Base-by-base conservation (phyloP, 2,113 vertebrate genomes). In the Hydrolagus affinis region DNA sequence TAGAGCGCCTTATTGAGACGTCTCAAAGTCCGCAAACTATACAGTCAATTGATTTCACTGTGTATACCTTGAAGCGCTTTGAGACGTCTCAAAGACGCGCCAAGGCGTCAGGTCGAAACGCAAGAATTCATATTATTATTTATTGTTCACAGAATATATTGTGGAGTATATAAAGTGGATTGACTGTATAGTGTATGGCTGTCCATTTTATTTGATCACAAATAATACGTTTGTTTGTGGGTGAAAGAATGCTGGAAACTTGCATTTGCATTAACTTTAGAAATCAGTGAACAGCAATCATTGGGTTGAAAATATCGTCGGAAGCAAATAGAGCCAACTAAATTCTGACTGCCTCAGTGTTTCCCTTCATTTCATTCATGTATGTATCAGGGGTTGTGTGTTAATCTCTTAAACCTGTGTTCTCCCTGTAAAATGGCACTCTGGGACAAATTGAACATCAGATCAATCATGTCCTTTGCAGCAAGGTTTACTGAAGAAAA, bases 401-500 rank as follows among this genome's bases (percentile, higher is more conserved):
- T 95, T 95, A 94, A 95, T 95, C 93, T 95, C 92, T 23, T 93
- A 94, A 95, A 94, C 93, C 91, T 93, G 91, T 93, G 91, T 93
- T 93, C 91, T 93, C 91, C 93, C 92, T 93, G 90, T 94, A 95
- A 94, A 94, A 95, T 94, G 94, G 93, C 93, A 94, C 94, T 95
- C 93, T 94, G 94, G 94, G 93, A 95, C 92, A 91, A 94, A 94
- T 95, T 94, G 92, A 94, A 93, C 93, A 93, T 89, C 91, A 94
- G 93, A 95, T 96, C 93, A 94, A 95, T 96, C 94, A 95, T 92
- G 91, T 89, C 93, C 94, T 93, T 93, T 93, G 92, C 93, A 94
- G 89, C 90, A 92, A 94, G 93, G 93, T 94, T 95, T 95, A 93
- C 93, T 93, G 86, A 70, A 80, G 87, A 86, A 87, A 86, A 87